Evolutionary conservation across 2,797 vertebrate genomes (phyloP), one percentile per base, ranked within the genome.

Genomic region (Enteromius afrohamiltoni): DNA sequence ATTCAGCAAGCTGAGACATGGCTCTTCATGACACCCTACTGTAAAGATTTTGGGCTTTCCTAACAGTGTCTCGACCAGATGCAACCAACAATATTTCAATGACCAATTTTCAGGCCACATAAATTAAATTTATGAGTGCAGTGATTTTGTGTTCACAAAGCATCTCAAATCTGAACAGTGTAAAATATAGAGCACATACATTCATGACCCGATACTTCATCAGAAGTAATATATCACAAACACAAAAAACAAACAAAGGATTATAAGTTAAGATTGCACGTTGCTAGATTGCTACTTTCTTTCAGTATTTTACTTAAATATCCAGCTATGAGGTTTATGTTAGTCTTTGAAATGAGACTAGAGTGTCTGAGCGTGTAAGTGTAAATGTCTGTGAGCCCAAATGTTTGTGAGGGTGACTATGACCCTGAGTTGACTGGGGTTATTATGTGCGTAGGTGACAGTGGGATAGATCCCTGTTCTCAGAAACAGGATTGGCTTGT

Each of bases 381-480:
- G 76, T 75, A 64, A 75, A 53, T 67, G 74, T 74, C 49, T 82
- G 86, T 77, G 55, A 53, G 58, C 37, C 49, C 74, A 31, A 77
- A 58, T 74, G 70, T 75, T 70, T 45, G 49, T 29, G 51, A 69
- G 40, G 55, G 74, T 77, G 83, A 77, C 85, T 78, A 88, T 87
- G 85, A 83, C 64, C 71, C 51, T 42, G 77, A 74, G 79, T 80
- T 87, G 85, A 83, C 71, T 81, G 77, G 78, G 87, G 86, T 86
- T 86, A 89, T 89, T 86, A 83, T 89, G 85, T 88, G 85, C 85
- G 88, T 88, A 89, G 88, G 86, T 88, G 85, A 89, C 88, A 86
- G 88, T 80, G 86, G 85, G 90, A 90, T 85, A 87, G 89, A 89
- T 90, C 86, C 85, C 88, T 82, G 85, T 91, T 91, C 91, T 88